Percentiles rank a stretch among this genome's conserved stretches.
These are phyloP conservation scores for Phalacrocorax aristotelis DNA, from an alignment of 2,113 vertebrate genomes.

Conservation along the genomic window DNA sequence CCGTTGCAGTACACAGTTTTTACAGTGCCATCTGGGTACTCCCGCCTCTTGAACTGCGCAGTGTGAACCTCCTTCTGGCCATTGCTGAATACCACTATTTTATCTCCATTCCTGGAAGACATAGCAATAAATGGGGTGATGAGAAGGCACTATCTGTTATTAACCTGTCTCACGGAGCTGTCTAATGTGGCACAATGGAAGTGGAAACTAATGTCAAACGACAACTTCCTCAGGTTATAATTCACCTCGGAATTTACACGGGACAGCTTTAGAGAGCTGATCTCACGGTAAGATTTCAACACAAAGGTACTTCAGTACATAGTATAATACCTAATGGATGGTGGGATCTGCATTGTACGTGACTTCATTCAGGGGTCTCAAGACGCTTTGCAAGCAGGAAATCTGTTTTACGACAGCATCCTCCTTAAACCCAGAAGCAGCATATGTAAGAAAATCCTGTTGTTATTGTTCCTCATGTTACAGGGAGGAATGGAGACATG, in stretches of 20 bases:
- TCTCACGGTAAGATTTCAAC: not conserved
- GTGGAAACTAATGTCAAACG: not conserved
- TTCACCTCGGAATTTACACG: not conserved
- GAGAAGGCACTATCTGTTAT: not conserved
- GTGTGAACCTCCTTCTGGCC: constrained; percentile 78
- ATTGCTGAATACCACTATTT: constrained; percentile 70
- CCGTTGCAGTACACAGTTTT: constrained; percentile 70
- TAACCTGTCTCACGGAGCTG: not conserved
- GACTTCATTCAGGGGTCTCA: not conserved
- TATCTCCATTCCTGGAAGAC: constrained; percentile 73
- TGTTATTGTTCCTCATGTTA: not conserved
- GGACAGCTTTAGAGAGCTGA: not conserved
- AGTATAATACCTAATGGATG: not conserved
- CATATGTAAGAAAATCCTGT: not conserved
- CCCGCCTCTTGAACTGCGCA: constrained; percentile 67
- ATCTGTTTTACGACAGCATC: not conserved
- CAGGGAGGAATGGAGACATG: not conserved
- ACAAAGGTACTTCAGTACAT: not conserved
- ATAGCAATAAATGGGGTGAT: not conserved
- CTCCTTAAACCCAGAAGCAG: not conserved
- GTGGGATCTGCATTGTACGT: not conserved
- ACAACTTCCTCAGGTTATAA: not conserved
- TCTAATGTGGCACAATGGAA: not conserved
- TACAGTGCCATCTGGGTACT: constrained; percentile 73
- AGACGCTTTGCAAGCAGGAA: not conserved